Conservation (phyloP, 2,888 invertebrate species). For the Dasysyrphus tricinctus region DNA sequence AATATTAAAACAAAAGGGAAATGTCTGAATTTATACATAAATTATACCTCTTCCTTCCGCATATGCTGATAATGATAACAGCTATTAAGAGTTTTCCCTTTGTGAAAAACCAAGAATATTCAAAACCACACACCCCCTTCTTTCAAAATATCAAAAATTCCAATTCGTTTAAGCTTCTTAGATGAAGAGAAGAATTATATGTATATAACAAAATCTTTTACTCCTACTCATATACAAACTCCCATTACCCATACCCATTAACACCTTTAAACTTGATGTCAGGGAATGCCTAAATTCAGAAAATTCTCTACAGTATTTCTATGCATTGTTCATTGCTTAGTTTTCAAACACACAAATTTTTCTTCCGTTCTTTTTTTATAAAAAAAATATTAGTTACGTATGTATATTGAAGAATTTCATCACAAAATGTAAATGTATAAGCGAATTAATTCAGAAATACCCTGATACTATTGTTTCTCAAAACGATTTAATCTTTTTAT, state of each 20-base stretch:
- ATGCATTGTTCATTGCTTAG: too few relatives aligned
- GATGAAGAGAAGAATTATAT: background rate
- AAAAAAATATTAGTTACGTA: background rate
- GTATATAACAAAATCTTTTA: background rate
- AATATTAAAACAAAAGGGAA: background rate
- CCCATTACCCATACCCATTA: background rate
- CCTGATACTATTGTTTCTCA: constrained; percentile 6
- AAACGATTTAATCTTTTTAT: background rate
- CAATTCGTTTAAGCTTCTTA: background rate
- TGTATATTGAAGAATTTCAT: constrained; percentile 6
- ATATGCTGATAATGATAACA: background rate
- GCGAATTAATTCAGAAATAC: background rate
- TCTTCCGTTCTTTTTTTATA: background rate
- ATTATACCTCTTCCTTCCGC: background rate
- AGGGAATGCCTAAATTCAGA: background rate
- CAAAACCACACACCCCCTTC: background rate
- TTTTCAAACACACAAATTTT: background rate
- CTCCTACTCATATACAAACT: background rate
- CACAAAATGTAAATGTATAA: background rate
- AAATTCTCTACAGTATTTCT: background rate
- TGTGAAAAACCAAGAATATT: background rate
- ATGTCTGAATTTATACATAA: background rate
- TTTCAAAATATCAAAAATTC: constrained; percentile 8
- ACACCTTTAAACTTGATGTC: background rate
- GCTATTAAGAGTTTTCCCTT: background rate